Conservation (phyloP, 2,797 vertebrate species). For the Melanotaenia nigrans region DNA sequence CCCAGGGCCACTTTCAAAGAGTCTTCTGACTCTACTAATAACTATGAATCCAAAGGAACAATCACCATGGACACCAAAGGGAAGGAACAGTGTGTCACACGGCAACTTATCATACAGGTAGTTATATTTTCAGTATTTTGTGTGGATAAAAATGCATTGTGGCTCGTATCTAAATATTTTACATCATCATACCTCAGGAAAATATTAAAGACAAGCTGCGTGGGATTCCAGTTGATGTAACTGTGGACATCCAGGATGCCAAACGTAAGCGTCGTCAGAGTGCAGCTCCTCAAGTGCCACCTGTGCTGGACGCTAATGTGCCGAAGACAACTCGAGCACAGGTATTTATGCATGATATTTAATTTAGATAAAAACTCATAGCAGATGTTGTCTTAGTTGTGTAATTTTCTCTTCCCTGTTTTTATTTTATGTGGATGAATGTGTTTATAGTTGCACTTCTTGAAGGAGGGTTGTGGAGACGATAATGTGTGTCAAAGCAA, state of each 20-base stretch:
- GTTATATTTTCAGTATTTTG: background rate
- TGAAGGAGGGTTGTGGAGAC: constrained; percentile 91
- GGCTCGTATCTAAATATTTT: background rate
- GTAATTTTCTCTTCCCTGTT: background rate
- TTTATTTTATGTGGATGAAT: background rate
- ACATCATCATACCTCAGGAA: constrained; percentile 78
- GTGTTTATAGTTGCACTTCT: constrained; percentile 86
- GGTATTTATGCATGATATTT: constrained; percentile 67
- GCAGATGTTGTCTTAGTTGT: background rate
- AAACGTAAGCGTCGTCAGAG: constrained; percentile 81
- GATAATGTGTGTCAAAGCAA: constrained; percentile 92
- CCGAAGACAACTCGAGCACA: constrained; percentile 69
- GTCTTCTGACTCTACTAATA: constrained; percentile 20
- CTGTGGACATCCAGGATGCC: constrained; percentile 81
- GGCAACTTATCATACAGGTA: constrained; percentile 85
- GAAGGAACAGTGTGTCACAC: constrained; percentile 75
- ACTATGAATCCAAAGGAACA: constrained; percentile 74
- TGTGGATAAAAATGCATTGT: background rate
- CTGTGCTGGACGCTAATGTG: constrained; percentile 86
- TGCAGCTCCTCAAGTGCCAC: constrained; percentile 74
- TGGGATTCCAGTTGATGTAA: constrained; percentile 89
- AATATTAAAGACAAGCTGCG: constrained; percentile 91
- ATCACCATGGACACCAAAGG: constrained; percentile 82
- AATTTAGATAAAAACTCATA: background rate
- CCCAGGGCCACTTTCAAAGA: constrained; percentile 83